Evolutionary conservation across 2,113 vertebrate genomes (phyloP), one percentile per base, ranked within the genome.

Genomic region (Lampris incognitus): DNA sequence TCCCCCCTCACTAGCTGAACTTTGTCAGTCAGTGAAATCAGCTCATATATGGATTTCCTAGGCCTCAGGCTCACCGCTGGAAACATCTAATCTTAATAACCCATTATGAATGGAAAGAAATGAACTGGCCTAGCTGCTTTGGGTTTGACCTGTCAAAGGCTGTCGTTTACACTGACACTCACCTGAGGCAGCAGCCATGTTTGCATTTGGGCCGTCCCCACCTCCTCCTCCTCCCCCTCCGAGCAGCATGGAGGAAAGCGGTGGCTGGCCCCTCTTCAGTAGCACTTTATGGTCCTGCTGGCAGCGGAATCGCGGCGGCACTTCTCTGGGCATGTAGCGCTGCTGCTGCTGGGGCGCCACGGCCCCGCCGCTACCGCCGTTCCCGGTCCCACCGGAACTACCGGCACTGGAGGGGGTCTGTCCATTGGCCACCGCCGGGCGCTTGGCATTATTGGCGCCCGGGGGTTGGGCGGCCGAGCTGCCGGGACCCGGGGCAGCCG

Each of bases 281-380:
- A 99, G 98, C 97, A 99, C 98, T 97, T 99, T 99, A 95, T 99
- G 97, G 97, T 99, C 97, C 96, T 99, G 98, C 97, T 98, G 97
- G 97, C 97, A 97, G 95, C 98, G 98, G 95, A 99, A 99, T 96
- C 98, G 96, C 92, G 98, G 98, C 56, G 98, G 98, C 97, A 99
- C 98, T 97, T 99, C 98, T 95, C 98, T 96, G 95, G 97, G 97
- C 97, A 99, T 98, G 96, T 99, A 98, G 95, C 98, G 97, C 87
- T 90, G 90, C 87, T 65, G 62, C 46, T 93, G 92, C 85, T 97
- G 96, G 93, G 96, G 93, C 70, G 92, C 88, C 94, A 96, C 95
- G 94, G 96, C 87, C 93, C 96, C 96, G 76, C 89, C 91, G 74
- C 89, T 36, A 67, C 85, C 84, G 83, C 87, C 61, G 90, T 90